Percentiles rank a stretch among this genome's conserved stretches.
Evolutionary conservation across 2,888 invertebrate species (phyloP).

Genomic region (Trachelus stipa): DNA sequence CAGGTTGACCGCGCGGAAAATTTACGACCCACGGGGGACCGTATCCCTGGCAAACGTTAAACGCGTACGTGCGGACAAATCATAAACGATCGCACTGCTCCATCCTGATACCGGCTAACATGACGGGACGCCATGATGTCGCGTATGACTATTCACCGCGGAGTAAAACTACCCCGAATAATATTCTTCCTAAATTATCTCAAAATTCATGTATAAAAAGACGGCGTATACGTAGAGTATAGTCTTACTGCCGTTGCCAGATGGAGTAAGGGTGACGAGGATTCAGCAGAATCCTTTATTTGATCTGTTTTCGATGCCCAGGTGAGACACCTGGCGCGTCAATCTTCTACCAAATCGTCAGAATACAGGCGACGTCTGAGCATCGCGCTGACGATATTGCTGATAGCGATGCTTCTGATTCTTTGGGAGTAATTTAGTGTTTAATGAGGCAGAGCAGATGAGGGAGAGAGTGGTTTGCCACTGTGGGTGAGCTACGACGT

Average conservation of each 20-base stretch:
- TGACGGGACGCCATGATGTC: slow-evolving; percentile 18
- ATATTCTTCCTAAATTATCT: slow-evolving; percentile 45
- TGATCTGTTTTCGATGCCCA: neutral
- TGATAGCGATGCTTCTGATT: neutral
- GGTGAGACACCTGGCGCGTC: neutral
- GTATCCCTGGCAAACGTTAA: slow-evolving; percentile 24
- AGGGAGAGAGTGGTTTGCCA: neutral
- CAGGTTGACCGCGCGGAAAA: slow-evolving; percentile 27
- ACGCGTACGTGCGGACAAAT: slow-evolving; percentile 28
- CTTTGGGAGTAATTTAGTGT: neutral
- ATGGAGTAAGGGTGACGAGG: neutral
- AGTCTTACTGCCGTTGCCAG: neutral
- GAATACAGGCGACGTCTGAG: neutral
- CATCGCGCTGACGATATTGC: neutral
- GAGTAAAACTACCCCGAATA: slow-evolving; percentile 40
- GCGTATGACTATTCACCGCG: slow-evolving; percentile 16
- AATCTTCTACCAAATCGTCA: neutral
- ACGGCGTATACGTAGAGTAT: neutral
- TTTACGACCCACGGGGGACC: slow-evolving; percentile 32
- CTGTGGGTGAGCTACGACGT: neutral
- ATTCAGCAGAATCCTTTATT: neutral
- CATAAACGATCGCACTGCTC: slow-evolving; percentile 20
- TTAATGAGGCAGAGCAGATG: neutral
- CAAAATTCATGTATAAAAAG: neutral
- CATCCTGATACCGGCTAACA: slow-evolving; percentile 17